Base-by-base conservation (phyloP, 2,113 vertebrate genomes). In the Hippocampus zosterae region DNA sequence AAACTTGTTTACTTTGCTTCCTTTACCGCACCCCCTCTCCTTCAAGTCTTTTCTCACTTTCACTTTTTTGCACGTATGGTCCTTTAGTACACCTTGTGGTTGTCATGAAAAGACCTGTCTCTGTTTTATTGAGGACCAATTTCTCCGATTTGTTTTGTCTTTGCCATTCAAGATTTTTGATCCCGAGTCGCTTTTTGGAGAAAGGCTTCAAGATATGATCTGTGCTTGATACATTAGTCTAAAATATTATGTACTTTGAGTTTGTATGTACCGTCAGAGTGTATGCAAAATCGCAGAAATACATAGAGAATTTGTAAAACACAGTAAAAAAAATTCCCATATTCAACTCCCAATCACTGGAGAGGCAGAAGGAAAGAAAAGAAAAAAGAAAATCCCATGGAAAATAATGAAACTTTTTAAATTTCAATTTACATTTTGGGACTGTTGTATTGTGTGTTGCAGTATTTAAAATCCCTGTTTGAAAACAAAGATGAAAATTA, bases 1-100 rank as follows among this genome's bases (percentile, higher is more conserved):
- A 77, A 89, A 84, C 74, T 69, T 91, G 85, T 92, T 92, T 90
- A 85, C 89, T 88, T 90, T 88, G 76, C 84, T 84, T 75, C 40
- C 63, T 53, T 68, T 68, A 65, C 85, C 50, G 2, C 53, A 57
- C 82, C 77, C 74, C 63, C 74, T 84, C 81, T 72, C 83, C 70
- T 61, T 82, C 74, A 64, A 21, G 73, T 60, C 66, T 81, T 81
- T 80, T 80, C 71, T 78, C 82, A 78, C 79, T 79, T 83, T 84
- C 77, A 73, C 73, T 42, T 72, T 74, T 76, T 69, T 62, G 78
- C 67, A 68, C 68, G 37, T 73, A 27, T 70, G 68, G 64, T 76
- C 48, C 44, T n/a, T 83, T 53, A 70, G 53, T 74, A 61, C 1
- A 10, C 75, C 75, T 75, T 74, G 70, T 73, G 50, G 79, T 57